A percentile compares a stretch with the other conserved stretches of the same genome.
These are phyloP conservation scores for Limnodromus scolopaceus DNA, from an alignment of 2,797 vertebrate genomes.

Conservation along the genomic window DNA sequence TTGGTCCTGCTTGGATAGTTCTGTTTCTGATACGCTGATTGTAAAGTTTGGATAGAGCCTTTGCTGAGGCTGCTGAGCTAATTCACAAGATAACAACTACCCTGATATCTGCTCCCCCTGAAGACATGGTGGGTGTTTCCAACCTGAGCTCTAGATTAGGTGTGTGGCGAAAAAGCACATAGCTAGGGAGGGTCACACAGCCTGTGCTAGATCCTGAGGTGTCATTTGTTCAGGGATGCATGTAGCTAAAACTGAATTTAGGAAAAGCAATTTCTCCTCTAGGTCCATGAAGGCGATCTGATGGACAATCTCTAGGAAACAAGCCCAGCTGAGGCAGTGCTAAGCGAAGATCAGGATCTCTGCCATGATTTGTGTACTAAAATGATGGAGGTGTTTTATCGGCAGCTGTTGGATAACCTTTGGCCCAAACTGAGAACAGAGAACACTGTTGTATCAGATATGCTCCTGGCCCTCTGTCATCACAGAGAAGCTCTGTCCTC, in stretches of 20 bases:
- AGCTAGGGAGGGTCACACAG: background rate
- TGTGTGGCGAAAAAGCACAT: background rate
- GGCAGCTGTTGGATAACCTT: background rate
- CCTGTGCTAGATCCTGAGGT: background rate
- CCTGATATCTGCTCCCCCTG: background rate
- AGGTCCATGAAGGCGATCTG: background rate
- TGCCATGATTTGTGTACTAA: background rate
- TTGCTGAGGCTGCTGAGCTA: background rate
- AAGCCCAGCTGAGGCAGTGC: background rate
- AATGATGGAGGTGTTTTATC: background rate
- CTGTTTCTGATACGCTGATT: background rate
- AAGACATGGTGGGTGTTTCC: fast-evolving
- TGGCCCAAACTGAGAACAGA: background rate
- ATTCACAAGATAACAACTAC: background rate
- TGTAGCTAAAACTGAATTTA: background rate
- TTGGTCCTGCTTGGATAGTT: background rate
- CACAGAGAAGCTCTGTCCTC: background rate
- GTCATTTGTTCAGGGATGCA: background rate
- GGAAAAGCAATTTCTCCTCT: background rate
- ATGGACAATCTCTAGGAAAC: background rate
- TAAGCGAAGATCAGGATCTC: background rate
- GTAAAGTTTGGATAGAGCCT: background rate
- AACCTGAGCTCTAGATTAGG: background rate
- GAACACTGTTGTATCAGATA: too few species aligned
- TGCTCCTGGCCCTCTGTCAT: background rate